Conservation (phyloP, 1,140 invertebrate genomes). For the Portunus trituberculatus region DNA sequence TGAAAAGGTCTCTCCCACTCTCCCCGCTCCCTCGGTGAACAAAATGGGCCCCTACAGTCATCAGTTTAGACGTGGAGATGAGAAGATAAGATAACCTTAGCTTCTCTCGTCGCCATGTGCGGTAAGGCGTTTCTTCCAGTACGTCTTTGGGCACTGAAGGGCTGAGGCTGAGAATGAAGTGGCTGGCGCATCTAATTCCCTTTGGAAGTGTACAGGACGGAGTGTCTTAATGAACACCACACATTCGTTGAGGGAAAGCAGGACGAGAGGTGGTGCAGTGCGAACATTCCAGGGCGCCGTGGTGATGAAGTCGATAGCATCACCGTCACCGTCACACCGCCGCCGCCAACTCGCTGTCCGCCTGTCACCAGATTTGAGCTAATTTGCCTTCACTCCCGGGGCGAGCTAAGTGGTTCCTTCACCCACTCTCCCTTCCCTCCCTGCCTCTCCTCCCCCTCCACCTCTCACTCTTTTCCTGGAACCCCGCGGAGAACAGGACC, state of each 20-base stretch:
- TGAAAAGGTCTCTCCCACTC: constrained; percentile 9
- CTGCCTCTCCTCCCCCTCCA: neutral
- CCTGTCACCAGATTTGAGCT: constrained; percentile 68
- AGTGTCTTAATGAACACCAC: too few relatives aligned
- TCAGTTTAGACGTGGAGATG: neutral
- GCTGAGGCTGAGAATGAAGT: neutral
- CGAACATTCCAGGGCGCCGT: neutral
- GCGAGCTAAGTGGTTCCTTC: constrained; percentile 40
- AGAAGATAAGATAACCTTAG: neutral
- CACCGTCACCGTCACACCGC: constrained; percentile 1
- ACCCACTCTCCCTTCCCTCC: neutral
- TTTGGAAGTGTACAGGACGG: neutral
- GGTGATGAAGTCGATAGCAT: constrained; percentile 48
- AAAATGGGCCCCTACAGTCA: neutral
- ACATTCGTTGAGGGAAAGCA: neutral
- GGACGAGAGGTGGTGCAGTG: neutral
- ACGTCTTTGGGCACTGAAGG: neutral
- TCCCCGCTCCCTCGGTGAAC: neutral
- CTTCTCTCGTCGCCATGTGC: neutral
- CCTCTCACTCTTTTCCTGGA: constrained; percentile 27
- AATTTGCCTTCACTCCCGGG: constrained; percentile 52
- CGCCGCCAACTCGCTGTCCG: constrained; percentile 34
- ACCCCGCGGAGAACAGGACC: neutral
- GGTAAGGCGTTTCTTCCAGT: neutral
- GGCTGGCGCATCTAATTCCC: neutral